phyloP scores from a whole-genome alignment of 2,113 vertebrate genomes.

The Bothrops jararaca region DNA sequence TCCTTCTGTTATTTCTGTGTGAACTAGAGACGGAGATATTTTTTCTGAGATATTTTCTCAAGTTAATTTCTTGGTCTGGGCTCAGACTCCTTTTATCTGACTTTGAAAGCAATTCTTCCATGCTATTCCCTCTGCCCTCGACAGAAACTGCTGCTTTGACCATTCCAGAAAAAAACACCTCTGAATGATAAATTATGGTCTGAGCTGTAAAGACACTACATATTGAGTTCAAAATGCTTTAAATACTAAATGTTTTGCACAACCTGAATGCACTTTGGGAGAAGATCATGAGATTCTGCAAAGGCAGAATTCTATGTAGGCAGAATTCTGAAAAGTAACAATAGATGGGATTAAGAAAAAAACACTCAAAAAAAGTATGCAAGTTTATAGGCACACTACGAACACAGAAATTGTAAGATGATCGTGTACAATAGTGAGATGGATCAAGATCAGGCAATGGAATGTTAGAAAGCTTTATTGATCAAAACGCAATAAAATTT shows the following conservation, averaged over 20 bases:
- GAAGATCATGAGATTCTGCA: neutral
- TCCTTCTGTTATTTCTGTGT: neutral
- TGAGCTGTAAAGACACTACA: neutral
- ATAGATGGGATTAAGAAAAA: too few species aligned
- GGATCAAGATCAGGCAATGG: neutral
- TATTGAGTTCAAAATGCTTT: neutral
- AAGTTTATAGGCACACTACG: neutral
- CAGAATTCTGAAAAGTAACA: neutral
- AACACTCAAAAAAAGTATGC: neutral
- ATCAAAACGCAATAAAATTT: neutral
- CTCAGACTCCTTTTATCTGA: neutral
- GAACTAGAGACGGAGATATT: neutral
- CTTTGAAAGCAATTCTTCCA: neutral
- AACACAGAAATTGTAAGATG: neutral
- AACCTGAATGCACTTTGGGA: neutral
- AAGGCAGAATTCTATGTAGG: neutral
- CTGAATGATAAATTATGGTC: neutral
- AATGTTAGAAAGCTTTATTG: neutral
- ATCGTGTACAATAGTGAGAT: neutral
- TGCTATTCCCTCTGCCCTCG: neutral
- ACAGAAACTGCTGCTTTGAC: neutral
- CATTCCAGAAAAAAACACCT: neutral
- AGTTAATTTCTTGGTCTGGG: neutral
- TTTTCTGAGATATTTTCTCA: neutral
- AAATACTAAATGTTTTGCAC: neutral